Evolutionary conservation across 2,113 vertebrate genomes (phyloP).

Genomic region (Chascanopsetta lugubris): DNA sequence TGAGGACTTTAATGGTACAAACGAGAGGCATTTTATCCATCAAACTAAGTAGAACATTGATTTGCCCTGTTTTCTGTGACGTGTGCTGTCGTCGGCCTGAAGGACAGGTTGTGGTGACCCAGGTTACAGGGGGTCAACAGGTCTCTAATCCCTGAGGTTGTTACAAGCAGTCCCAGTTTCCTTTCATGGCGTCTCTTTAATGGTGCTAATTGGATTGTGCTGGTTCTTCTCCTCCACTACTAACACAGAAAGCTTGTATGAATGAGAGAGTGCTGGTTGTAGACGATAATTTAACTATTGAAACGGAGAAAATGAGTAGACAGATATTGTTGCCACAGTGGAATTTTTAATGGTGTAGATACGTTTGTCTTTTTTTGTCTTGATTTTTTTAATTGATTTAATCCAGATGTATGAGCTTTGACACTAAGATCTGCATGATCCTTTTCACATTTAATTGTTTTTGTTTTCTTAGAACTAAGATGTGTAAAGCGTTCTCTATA

Average conservation of each 20-base stretch:
- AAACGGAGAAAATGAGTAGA: neutral
- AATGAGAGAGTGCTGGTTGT: slow-evolving; percentile 30
- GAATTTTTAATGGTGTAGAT: neutral
- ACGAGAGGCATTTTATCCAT: neutral
- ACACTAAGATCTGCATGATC: neutral
- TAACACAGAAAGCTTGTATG: slow-evolving; percentile 40
- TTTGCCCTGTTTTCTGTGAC: neutral
- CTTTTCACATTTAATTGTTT: too few relatives aligned
- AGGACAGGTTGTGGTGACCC: slow-evolving; percentile 21
- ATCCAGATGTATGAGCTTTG: neutral
- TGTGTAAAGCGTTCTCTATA: too few relatives aligned
- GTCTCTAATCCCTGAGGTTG: slow-evolving; percentile 49
- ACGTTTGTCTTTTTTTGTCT: neutral
- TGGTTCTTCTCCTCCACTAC: slow-evolving; percentile 45
- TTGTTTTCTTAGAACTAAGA: too few relatives aligned
- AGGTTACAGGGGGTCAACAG: slow-evolving; percentile 36
- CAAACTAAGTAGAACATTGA: neutral
- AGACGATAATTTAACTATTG: neutral
- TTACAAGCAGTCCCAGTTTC: slow-evolving; percentile 50
- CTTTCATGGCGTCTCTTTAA: slow-evolving; percentile 37
- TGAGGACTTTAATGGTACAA: neutral
- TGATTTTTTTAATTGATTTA: neutral
- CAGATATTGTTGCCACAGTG: neutral
- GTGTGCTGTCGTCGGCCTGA: neutral
- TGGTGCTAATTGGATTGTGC: slow-evolving; percentile 66